Base-by-base conservation (phyloP, 2,113 vertebrate species). In the Corythaeola cristata region DNA sequence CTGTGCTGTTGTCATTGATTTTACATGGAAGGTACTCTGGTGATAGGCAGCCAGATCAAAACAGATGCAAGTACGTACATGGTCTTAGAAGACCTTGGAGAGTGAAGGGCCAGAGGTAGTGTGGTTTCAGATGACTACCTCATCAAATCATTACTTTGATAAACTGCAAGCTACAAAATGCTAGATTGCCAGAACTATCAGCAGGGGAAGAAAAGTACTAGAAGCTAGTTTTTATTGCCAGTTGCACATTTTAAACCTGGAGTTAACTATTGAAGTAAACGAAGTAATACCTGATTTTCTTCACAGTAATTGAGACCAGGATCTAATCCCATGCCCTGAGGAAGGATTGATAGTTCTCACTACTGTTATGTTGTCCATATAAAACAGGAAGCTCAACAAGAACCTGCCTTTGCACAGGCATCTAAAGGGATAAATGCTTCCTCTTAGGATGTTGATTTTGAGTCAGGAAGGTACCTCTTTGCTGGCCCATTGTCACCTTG, bases 221-320 rank as follows among this genome's bases (percentile, higher is more conserved):
- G 81, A 68, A 88, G 39, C 5, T 49, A 87, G 73, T 58, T 81
- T 92, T 95, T 92, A 45, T 78, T 92, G 49, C 50, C 22, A 69
- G 62, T 62, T 82, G 41, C 50, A 68, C 60, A 53, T 87, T 89
- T 85, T 3, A 90, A 97, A 89, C 85, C 55, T 69, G 58, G 18
- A 85, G 73, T 50, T 87, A 95, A 94, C 90, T 93, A 64, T 5
- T 85, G 73, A 92, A 93, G 83, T 92, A 87, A 95, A 89, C 2
- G 3, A 82, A 93, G 84, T 91, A 90, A 76, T 87, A 96, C 77
- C 45, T 92, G 66, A 73, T 92, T 93, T 97, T 92, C 53, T 88
- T 87, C 74, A 92, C 47, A 66, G 84, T 89, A 76, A 73, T 45
- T 87, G 89, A 89, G 77, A 85, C 32, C 39, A 37, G 62, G 67